These are phyloP conservation scores for Heliconius congener DNA, from an alignment of 1,140 invertebrate genomes.

Conservation along the genomic window DNA sequence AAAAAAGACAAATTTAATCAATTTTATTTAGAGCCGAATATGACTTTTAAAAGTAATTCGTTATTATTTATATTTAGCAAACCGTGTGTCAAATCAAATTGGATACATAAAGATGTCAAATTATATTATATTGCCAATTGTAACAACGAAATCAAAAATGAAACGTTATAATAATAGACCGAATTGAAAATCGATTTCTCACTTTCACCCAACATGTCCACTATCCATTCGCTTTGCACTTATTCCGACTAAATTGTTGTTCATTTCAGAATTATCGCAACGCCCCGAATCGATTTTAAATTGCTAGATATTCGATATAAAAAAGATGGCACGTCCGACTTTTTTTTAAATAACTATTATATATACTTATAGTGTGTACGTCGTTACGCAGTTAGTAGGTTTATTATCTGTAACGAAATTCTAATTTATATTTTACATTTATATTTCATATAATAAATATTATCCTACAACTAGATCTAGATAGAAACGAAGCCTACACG, in stretches of 20 bases:
- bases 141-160: neutral
- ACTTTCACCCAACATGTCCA: constrained; percentile 16
- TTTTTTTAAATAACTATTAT: neutral
- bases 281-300: constrained; percentile 33
- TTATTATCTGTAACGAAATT: neutral
- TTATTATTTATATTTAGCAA: too few relatives aligned
- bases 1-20: too few relatives aligned
- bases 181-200: constrained; percentile 6
- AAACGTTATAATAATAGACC: constrained; percentile 1
- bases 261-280: constrained; percentile 22
- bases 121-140: neutral
- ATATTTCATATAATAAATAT: too few relatives aligned
- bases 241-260: constrained; percentile 21
- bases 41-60: too few relatives aligned
- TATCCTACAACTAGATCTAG: too few relatives aligned
- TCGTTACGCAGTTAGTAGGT: neutral
- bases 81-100: too few relatives aligned
- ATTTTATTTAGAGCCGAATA: too few relatives aligned
- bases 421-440: too few relatives aligned
- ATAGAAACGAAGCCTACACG: too few relatives aligned
- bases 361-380: neutral
- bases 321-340: neutral
- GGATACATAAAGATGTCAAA: neutral
- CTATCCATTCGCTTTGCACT: constrained; percentile 24
- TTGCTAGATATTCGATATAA: constrained; percentile 20